Percentiles rank a stretch among this genome's conserved stretches.
These are phyloP conservation scores for Scolopax rusticola DNA, from an alignment of 2,797 vertebrate genomes.

Conservation along the genomic window DNA sequence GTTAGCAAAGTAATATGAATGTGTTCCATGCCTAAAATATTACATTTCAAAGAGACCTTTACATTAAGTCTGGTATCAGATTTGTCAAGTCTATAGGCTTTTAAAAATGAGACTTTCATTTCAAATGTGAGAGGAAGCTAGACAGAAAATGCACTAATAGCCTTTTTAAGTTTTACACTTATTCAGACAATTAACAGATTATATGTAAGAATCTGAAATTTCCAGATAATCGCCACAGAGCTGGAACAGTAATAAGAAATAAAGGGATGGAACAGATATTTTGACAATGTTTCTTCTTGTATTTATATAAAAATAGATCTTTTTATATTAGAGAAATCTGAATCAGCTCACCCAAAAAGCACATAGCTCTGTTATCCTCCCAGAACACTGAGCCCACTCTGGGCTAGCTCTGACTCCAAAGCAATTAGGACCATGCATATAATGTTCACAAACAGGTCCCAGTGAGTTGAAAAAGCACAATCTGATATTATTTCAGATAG, in stretches of 20 bases:
- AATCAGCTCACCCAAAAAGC: not conserved
- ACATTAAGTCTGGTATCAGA: not conserved
- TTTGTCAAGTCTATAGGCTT: not conserved
- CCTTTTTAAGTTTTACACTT: not conserved
- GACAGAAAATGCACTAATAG: not conserved
- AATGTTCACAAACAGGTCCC: not conserved
- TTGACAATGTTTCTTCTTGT: not conserved
- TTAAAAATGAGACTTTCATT: not conserved
- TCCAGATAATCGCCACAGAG: not conserved
- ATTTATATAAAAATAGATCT: not conserved
- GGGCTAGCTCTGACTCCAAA: not conserved
- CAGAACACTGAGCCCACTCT: not conserved
- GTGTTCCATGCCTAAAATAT: not conserved
- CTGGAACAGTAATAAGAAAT: not conserved
- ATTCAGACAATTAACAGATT: not conserved
- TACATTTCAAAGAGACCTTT: slow-evolving; percentile 22
- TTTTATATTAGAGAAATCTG: not conserved
- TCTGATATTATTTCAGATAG: slow-evolving; percentile 36
- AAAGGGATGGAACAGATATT: not conserved
- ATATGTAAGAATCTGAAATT: not conserved
- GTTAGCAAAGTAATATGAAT: slow-evolving; percentile 18
- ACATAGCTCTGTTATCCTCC: not conserved
- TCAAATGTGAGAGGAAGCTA: not conserved
- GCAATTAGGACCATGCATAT: not conserved
- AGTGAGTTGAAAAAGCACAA: slow-evolving; percentile 19